Evolutionary conservation across 2,888 invertebrate genomes (phyloP).

Genomic region (Mimas tiliae): DNA sequence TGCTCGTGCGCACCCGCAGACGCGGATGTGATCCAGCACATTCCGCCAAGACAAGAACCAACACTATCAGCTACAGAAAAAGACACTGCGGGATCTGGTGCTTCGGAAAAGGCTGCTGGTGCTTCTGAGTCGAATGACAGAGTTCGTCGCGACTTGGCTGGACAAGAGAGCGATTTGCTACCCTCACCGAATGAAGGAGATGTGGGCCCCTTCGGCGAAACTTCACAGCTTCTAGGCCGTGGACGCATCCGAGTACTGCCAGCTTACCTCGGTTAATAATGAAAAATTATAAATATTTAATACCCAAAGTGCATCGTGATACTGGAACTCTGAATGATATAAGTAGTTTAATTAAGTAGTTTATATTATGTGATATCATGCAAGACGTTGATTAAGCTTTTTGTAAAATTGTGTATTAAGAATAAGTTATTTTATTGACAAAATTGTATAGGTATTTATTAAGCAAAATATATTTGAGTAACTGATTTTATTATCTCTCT

Average conservation of each 20-base stretch:
- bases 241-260: slow-evolving; percentile 74
- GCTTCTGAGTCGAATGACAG: slow-evolving; percentile 58
- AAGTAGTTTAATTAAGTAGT: background rate
- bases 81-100: slow-evolving; percentile 74
- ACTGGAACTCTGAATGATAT: background rate
- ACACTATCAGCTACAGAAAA: slow-evolving; percentile 78
- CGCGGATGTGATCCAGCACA: slow-evolving; percentile 74
- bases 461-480: slow-evolving; percentile 3
- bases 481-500: slow-evolving; percentile 4
- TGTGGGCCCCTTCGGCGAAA: slow-evolving; percentile 67
- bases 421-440: slow-evolving; percentile 5
- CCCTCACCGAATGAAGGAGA: slow-evolving; percentile 66
- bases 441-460: background rate
- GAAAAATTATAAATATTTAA: background rate
- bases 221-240: slow-evolving; percentile 61
- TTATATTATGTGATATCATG: slow-evolving; percentile 19
- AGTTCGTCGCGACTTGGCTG: slow-evolving; percentile 62
- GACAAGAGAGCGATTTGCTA: slow-evolving; percentile 70
- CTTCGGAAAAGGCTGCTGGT: slow-evolving; percentile 71
- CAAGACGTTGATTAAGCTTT: slow-evolving; percentile 40
- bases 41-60: slow-evolving; percentile 69
- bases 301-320: slow-evolving; percentile 1
- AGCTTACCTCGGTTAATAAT: slow-evolving; percentile 67
- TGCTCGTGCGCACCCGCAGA: slow-evolving; percentile 71
- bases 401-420: slow-evolving; percentile 19